Base-by-base conservation (phyloP, 2,797 vertebrate species). In the Zalophus californianus region DNA sequence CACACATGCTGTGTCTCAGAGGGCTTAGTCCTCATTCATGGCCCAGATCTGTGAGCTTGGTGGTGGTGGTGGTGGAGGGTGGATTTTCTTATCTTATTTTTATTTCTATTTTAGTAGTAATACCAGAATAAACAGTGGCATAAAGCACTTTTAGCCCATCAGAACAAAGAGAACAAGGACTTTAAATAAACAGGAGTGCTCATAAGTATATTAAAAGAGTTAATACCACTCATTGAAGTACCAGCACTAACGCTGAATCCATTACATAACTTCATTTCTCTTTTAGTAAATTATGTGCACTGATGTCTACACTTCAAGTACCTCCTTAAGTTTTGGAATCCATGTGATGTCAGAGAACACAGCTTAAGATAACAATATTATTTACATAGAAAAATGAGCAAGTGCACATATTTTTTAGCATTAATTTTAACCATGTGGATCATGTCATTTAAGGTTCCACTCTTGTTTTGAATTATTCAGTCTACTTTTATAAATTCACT, bases 371-470 rank as follows among this genome's bases (percentile, higher is more conserved):
- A 73, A 52, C 5, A 38, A 14, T 90, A 75, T 38, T 66, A 62
- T 68, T 88, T 85, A 89, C 21, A 54, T 2, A 78, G 41, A 82
- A 58, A 97, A 80, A 27, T 84, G 90, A 96, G 91, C 4, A 58
- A 18, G 7, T 27, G 8, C 12, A 60, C 14, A 15, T 78, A 18
- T 27, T 58, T 96, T 92, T 90, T 75, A 84, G 48, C 72, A 38
- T n/a, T 80, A 60, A 79, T 68, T 91, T 90, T 21, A 91, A 90
- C 58, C 10, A 32, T 32, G 16, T 79, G 21, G 32, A 41, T 29
- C 29, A 38, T 32, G 20, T 50, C 38, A 78, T 52, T 78, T 58
- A 77, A 78, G 78, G 3, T 20, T 80, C 15, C 29, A 38, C 86
- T 62, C 56, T 89, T 41, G 9, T 68, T 86, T 95, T 73, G 16